phyloP scores from a whole-genome alignment of 2,113 vertebrate genomes.

The Apistogramma diplotaenia region DNA sequence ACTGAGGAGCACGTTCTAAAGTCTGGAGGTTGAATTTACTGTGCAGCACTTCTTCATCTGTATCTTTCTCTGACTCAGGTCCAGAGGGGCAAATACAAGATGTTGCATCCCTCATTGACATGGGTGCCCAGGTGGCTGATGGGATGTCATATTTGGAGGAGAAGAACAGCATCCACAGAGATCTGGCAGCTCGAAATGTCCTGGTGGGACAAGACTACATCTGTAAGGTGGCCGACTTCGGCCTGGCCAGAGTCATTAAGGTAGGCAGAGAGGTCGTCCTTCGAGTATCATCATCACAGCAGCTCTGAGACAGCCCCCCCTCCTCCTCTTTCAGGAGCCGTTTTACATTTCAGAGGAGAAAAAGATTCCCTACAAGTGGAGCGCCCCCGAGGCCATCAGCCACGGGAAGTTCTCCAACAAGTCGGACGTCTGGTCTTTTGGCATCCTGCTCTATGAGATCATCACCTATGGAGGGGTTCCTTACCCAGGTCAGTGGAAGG shows the following conservation, averaged over 20 bases:
- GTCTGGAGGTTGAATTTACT: too few relatives aligned
- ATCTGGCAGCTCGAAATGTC: constrained; percentile 85
- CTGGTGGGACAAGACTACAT: constrained; percentile 81
- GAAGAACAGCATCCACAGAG: constrained; percentile 82
- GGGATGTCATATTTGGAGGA: constrained; percentile 85
- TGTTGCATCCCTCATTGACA: constrained; percentile 67
- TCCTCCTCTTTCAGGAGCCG: constrained; percentile 69
- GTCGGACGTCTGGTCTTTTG: constrained; percentile 85
- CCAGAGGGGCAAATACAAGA: constrained; percentile 61
- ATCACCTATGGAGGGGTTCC: constrained; percentile 75
- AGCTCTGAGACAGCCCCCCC: background rate
- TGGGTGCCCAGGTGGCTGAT: constrained; percentile 80
- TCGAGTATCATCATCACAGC: fast-evolving
- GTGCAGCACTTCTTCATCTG: background rate
- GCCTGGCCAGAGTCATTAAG: constrained; percentile 83
- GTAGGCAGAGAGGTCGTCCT: constrained; percentile 39
- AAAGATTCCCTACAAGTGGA: constrained; percentile 84
- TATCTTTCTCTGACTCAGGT: constrained; percentile 50
- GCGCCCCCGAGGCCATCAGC: constrained; percentile 80
- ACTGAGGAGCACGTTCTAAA: too few relatives aligned
- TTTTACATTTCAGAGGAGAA: constrained; percentile 75
- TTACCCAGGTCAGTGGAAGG: constrained; percentile 76
- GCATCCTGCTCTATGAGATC: constrained; percentile 82
- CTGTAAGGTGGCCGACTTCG: constrained; percentile 89
- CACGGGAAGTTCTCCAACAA: constrained; percentile 78